Evolutionary conservation across 2,888 invertebrate genomes (phyloP).

Genomic region (Dasypogon diadema): DNA sequence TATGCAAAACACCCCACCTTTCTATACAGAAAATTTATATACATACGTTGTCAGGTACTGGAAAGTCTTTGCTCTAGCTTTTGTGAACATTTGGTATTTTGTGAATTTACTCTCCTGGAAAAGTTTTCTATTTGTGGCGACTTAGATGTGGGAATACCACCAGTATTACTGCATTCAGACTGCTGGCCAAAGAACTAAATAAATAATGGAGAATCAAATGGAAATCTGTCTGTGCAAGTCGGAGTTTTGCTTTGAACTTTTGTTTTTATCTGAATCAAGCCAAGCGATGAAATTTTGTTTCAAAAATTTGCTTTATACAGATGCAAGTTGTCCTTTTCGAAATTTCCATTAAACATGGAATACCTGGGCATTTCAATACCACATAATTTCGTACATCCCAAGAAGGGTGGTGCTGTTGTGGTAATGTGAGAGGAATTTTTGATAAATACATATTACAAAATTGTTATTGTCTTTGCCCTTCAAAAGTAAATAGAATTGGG

Average conservation of each 20-base stretch:
- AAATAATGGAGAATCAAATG: constrained; percentile 16
- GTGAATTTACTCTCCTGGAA: constrained; percentile 11
- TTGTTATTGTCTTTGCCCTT: too few species aligned
- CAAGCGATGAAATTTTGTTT: neutral
- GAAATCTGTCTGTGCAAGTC: constrained; percentile 9
- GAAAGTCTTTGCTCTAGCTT: neutral
- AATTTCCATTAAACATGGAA: too few species aligned
- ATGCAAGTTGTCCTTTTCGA: too few species aligned
- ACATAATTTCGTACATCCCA: too few species aligned
- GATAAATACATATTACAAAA: too few species aligned
- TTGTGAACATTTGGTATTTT: neutral
- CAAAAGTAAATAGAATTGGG: too few species aligned
- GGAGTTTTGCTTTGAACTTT: constrained; percentile 22
- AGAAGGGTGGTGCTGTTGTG: too few species aligned
- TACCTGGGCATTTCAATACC: too few species aligned
- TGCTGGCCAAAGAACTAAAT: neutral
- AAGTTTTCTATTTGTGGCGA: constrained; percentile 25
- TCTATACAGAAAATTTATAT: neutral
- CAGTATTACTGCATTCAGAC: neutral
- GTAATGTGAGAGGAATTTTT: too few species aligned
- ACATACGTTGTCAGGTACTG: constrained; percentile 1
- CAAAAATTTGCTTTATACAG: constrained; percentile 15
- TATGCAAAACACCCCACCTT: neutral
- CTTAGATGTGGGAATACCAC: constrained; percentile 14
- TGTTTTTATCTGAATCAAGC: constrained; percentile 34